Evolutionary conservation across 2,797 vertebrate genomes (phyloP).

Genomic region (Allobates femoralis): DNA sequence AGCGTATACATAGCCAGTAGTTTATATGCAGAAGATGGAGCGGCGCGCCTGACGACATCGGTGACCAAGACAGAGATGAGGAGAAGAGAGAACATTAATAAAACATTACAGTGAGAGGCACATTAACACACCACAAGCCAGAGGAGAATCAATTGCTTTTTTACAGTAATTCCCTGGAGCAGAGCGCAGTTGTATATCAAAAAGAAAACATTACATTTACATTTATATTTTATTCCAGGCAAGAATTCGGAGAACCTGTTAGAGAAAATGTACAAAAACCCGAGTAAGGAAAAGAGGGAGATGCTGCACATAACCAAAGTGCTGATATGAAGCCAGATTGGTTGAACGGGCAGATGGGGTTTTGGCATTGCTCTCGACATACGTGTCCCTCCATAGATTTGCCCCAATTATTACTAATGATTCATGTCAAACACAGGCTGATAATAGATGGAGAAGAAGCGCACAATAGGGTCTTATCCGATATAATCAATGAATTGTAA

Average conservation of each 20-base stretch:
- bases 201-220: constrained; percentile 50
- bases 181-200: constrained; percentile 38
- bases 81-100: constrained; percentile 53
- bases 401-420: background rate
- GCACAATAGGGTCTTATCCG: too few relatives aligned
- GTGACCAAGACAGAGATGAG: constrained; percentile 15
- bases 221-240: constrained; percentile 50
- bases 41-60: background rate
- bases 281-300: background rate
- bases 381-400: background rate
- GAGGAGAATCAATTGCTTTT: constrained; percentile 38
- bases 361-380: background rate
- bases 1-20: background rate
- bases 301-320: background rate
- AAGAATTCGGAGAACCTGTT: background rate
- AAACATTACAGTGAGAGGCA: constrained; percentile 27
- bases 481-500: too few relatives aligned
- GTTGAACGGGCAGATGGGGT: background rate
- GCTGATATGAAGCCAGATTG: background rate
- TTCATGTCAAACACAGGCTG: too few relatives aligned
- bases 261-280: background rate
- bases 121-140: constrained; percentile 38
- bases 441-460: too few relatives aligned
- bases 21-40: background rate
- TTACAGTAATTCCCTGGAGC: constrained; percentile 39